Evolutionary conservation across 2,113 vertebrate species (phyloP).

Genomic region (Gobio gobio): DNA sequence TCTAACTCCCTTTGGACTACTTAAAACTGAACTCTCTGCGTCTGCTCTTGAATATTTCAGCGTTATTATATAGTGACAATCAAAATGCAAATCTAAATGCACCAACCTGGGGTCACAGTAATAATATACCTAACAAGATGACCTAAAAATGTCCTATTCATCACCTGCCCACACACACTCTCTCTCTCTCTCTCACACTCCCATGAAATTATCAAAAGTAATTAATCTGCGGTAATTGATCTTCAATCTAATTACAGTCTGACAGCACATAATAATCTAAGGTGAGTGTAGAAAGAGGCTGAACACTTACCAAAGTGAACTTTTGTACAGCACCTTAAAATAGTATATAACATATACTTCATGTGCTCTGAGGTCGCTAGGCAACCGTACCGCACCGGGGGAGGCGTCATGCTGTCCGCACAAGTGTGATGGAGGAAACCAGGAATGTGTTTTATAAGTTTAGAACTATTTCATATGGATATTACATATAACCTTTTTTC

Average conservation of each 20-base stretch:
- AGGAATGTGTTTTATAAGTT: not conserved
- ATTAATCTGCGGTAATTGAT: constrained; percentile 44
- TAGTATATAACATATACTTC: constrained; percentile 48
- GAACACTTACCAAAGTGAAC: constrained; percentile 46
- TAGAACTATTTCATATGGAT: constrained; percentile 9
- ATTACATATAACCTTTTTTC: not conserved
- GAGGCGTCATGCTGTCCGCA: constrained; percentile 9
- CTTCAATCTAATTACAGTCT: constrained; percentile 43
- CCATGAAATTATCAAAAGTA: constrained; percentile 37
- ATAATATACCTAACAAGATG: constrained; percentile 39
- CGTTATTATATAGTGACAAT: constrained; percentile 23
- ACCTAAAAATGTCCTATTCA: constrained; percentile 30
- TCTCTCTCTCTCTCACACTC: constrained; percentile 8
- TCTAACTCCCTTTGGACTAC: constrained; percentile 16
- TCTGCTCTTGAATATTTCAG: constrained; percentile 23
- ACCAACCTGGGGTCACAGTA: constrained; percentile 21
- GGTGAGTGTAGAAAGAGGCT: constrained; percentile 31
- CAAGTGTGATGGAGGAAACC: not conserved
- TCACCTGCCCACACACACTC: constrained; percentile 26
- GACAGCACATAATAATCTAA: constrained; percentile 41
- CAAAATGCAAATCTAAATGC: constrained; percentile 35
- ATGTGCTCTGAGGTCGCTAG: constrained; percentile 51
- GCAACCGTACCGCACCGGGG: constrained; percentile 39
- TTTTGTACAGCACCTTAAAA: constrained; percentile 47
- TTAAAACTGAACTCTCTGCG: constrained; percentile 11